phyloP scores from a whole-genome alignment of 2,888 invertebrate genomes.

The Patella depressa region DNA sequence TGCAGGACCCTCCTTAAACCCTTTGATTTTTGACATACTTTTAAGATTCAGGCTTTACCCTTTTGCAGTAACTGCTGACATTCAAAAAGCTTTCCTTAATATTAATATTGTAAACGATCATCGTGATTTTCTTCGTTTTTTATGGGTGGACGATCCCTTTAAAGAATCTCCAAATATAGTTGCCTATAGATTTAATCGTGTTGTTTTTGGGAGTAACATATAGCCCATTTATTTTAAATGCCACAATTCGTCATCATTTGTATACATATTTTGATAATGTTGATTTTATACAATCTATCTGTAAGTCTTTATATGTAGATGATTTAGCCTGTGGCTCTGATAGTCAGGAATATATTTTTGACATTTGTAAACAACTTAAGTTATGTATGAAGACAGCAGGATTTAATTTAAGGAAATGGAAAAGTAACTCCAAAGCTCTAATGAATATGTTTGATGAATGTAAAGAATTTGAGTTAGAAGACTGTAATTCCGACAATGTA shows the following conservation, averaged over 20 bases:
- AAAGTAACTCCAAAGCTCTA: not conserved
- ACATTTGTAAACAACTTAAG: not conserved
- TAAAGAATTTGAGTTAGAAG: not conserved
- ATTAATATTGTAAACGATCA: not conserved
- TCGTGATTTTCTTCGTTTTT: not conserved
- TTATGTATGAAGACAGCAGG: not conserved
- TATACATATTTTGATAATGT: not conserved
- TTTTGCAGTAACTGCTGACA: not conserved
- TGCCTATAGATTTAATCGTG: conserved; percentile 3
- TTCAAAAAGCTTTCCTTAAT: conserved; percentile 6
- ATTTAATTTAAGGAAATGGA: not conserved
- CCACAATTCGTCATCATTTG: not conserved
- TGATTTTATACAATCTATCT: not conserved
- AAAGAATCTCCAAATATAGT: not conserved
- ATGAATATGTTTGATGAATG: conserved; percentile 1
- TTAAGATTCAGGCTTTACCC: not conserved
- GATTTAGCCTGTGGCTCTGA: not conserved
- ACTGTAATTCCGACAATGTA: not conserved
- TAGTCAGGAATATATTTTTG: not conserved
- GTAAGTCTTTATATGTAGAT: not conserved
- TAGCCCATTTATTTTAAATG: not conserved
- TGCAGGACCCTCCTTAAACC: not conserved
- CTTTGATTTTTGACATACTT: not conserved
- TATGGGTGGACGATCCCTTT: not conserved
- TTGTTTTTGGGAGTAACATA: not conserved